A percentile compares a stretch with the other conserved stretches of the same genome.
Conservation (phyloP, 2,113 vertebrate species). For the Nipponia nippon region DNA sequence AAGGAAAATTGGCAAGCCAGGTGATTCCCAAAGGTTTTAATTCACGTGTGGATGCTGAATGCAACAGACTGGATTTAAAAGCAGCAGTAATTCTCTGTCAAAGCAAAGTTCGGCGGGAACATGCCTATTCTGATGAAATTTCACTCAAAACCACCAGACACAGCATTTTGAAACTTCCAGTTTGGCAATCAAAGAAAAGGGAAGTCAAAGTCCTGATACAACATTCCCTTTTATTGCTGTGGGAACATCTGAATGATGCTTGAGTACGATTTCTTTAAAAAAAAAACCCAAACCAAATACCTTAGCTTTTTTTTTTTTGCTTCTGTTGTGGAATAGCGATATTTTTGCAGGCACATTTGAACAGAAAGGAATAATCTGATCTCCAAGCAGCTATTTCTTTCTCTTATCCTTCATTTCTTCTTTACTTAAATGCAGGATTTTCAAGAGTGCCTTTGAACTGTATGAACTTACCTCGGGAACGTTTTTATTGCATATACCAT, state of each 20-base stretch:
- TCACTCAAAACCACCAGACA: neutral
- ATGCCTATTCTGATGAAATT: neutral
- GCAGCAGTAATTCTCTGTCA: neutral
- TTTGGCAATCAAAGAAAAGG: neutral
- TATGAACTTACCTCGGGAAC: neutral
- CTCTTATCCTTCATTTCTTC: neutral
- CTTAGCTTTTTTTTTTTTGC: neutral
- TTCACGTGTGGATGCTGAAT: neutral
- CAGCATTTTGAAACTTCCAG: neutral
- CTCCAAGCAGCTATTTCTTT: neutral
- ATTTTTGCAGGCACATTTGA: neutral
- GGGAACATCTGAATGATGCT: neutral
- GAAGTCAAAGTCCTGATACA: neutral
- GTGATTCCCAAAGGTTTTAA: neutral
- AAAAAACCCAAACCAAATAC: too few species aligned
- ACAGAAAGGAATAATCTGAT: neutral
- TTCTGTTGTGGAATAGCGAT: neutral
- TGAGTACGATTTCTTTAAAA: neutral
- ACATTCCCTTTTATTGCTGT: neutral
- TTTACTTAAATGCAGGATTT: neutral
- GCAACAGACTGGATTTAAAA: neutral
- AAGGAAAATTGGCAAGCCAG: neutral
- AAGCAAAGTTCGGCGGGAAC: neutral
- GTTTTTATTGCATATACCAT: neutral
- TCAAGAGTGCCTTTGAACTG: neutral